Base-by-base conservation (phyloP, 2,888 invertebrate genomes). In the Colletes collaris region DNA sequence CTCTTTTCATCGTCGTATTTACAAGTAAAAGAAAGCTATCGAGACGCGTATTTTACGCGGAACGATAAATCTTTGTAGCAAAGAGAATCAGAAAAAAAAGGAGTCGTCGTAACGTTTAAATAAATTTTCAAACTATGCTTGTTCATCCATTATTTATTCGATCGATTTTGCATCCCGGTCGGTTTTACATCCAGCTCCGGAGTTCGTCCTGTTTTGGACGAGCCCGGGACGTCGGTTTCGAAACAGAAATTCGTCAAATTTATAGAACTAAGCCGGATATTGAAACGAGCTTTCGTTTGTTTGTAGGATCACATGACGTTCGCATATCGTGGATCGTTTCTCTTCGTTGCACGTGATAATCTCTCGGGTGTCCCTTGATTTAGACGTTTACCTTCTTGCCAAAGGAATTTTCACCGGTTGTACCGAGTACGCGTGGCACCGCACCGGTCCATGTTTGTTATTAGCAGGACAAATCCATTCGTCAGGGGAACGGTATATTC, bases 391-490 rank as follows among this genome's bases (percentile, higher is more conserved):
- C 53, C 35, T 27, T 62, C 40, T n/a, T 44, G 56, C 19, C 62
- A 27, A 70, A 56, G 55, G 35, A 16, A 76, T 62, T 62, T 66
- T 56, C 76, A 53, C 8, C 11, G 40, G 4, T 1, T 4, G 37
- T 8, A 11, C 11, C 19, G 16, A n/a, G 40, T 13, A 75, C 44
- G 40, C 37, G 27, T 27, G 27, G 27, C 16, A 1, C 4, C 10
- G 10, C 16, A 1, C 4, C 10, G 10, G 4, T 2, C 44, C 10
- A 8, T 10, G 37, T 63, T 64, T 52, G 73, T 59, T 72, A 50
- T 55, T 53, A 74, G 19, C 40, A 8, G 7, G 35, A 27, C 44
- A 50, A 55, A 53, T 40, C 59, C 69, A 70, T 78, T 69, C 70
- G 60, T 70, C 70, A 55, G 27, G 16, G 7, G 35, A 11, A 44